phyloP scores from a whole-genome alignment of 2,888 invertebrate species.

The Pollenia angustigena region DNA sequence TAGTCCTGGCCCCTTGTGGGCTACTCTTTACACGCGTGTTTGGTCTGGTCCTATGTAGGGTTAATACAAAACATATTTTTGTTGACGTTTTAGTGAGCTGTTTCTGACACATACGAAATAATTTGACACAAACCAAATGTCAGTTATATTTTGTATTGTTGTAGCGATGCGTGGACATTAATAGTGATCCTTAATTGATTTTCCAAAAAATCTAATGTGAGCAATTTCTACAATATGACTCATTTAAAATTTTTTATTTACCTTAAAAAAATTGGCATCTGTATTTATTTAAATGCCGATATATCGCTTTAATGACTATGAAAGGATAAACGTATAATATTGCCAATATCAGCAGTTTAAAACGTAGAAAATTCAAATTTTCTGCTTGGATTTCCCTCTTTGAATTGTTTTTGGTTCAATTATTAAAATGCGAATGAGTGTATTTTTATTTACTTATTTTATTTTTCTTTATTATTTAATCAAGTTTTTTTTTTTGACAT shows the following conservation, averaged over 20 bases:
- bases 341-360: neutral
- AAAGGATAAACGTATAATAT: neutral
- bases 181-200: too few relatives aligned
- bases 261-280: neutral
- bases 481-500: conserved; percentile 45
- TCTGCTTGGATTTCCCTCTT: neutral
- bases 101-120: too few relatives aligned
- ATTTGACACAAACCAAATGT: too few relatives aligned
- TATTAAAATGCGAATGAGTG: neutral
- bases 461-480: conserved; percentile 59
- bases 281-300: neutral
- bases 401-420: conserved; percentile 7
- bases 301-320: neutral
- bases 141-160: too few relatives aligned
- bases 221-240: neutral
- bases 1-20: too few relatives aligned
- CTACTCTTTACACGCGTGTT: too few relatives aligned
- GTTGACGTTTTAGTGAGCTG: too few relatives aligned
- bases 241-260: neutral
- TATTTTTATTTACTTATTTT: conserved; percentile 9
- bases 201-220: neutral
- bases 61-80: too few relatives aligned
- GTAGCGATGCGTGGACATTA: too few relatives aligned
- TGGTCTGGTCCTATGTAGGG: too few relatives aligned
- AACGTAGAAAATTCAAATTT: conserved; percentile 5